Conservation (phyloP, 2,888 invertebrate species). For the Dasypolia templi region DNA sequence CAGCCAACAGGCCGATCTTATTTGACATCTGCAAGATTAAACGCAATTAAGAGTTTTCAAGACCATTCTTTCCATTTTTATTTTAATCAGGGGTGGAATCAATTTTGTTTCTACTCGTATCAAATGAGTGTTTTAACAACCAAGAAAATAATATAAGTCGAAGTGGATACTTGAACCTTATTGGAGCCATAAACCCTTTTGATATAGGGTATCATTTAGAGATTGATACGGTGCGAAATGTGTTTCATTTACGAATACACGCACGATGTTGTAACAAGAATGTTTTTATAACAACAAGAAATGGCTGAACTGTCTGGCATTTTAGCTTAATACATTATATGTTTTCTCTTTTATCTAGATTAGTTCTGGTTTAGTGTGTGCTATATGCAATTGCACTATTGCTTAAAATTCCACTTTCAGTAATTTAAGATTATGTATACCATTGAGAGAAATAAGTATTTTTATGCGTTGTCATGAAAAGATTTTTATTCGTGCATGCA, state of each 20-base stretch:
- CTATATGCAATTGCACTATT: not conserved
- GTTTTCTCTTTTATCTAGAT: constrained; percentile 28
- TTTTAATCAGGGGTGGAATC: constrained; percentile 33
- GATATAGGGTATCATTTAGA: constrained; percentile 22
- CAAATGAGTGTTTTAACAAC: constrained; percentile 18
- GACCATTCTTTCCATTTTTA: constrained; percentile 8
- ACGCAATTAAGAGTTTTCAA: constrained; percentile 6
- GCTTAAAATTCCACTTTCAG: not conserved
- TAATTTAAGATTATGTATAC: not conserved
- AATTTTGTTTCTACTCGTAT: constrained; percentile 23
- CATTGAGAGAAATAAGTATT: not conserved
- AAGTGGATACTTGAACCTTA: constrained; percentile 26
- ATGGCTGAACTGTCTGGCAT: constrained; percentile 1
- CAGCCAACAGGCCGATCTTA: not conserved
- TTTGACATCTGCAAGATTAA: constrained; percentile 7
- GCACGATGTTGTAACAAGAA: not conserved
- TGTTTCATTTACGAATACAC: constrained; percentile 26
- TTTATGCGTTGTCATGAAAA: not conserved
- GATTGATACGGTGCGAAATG: constrained; percentile 20
- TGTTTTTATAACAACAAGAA: constrained; percentile 17
- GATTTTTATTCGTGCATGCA: not conserved
- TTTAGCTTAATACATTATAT: not conserved
- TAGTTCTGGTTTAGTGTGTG: not conserved
- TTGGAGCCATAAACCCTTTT: constrained; percentile 34
- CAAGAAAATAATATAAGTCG: constrained; percentile 16